These are phyloP conservation scores for Sternotherus odoratus DNA, from an alignment of 2,797 vertebrate species.

Conservation along the genomic window DNA sequence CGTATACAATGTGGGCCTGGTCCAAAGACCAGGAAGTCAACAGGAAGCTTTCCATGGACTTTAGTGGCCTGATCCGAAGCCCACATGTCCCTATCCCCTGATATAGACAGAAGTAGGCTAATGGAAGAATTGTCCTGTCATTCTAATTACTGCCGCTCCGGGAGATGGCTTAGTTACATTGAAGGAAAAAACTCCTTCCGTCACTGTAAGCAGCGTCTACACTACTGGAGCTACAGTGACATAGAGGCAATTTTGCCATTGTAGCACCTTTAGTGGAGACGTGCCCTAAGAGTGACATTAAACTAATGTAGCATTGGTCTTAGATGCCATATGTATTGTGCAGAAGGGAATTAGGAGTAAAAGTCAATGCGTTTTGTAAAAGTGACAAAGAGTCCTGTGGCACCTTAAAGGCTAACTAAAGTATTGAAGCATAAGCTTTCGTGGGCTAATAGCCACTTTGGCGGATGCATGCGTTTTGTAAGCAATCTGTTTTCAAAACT, in stretches of 20 bases:
- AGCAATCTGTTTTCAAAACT: not conserved
- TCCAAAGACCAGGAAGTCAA: rapidly evolving
- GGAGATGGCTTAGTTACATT: not conserved
- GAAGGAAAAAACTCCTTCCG: not conserved
- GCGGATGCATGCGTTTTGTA: constrained; percentile 13
- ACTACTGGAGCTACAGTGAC: not conserved
- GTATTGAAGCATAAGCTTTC: too few relatives aligned
- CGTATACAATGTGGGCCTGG: rapidly evolving
- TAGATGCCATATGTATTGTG: rapidly evolving
- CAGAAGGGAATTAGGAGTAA: constrained; percentile 6
- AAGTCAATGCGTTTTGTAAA: constrained; percentile 2
- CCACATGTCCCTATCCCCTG: too few relatives aligned
- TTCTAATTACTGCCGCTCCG: not conserved
- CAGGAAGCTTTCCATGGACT: not conserved
- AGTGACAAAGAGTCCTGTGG: too few relatives aligned
- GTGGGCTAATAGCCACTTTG: too few relatives aligned
- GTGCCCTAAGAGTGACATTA: not conserved
- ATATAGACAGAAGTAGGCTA: rapidly evolving
- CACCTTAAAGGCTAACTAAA: too few relatives aligned
- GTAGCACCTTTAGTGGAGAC: not conserved
- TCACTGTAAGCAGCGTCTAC: not conserved
- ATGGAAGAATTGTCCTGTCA: not conserved
- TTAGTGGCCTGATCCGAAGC: too few relatives aligned
- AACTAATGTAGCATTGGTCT: rapidly evolving
- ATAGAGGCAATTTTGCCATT: not conserved